Evolutionary conservation across 35 echinoderm and acorn worm genomes (phyloP), one percentile per base, ranked within the genome.

Genomic region (Heliocidaris tuberculata): DNA sequence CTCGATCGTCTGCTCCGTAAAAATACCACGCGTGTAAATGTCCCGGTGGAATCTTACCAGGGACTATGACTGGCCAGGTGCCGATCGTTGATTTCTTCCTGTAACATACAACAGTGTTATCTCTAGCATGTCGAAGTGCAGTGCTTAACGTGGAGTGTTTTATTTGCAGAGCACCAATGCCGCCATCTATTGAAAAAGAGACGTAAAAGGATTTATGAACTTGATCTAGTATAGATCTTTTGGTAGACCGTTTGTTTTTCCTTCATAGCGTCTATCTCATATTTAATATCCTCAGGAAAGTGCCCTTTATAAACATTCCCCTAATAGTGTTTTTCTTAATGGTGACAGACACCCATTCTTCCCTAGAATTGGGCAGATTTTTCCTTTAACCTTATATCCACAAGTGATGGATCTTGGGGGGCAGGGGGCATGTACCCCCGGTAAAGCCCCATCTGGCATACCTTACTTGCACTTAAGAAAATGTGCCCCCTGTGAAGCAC

Each of bases 131-230:
- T 78, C 65, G 65, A 78, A 78, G 27, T 78, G 19, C 65, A 27
- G 65, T 27, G 19, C 65, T 78, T 78, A 24, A 78, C 65, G 27
- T 78, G 21, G 65, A 78, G 65, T 78, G 65, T 78, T 78, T 78
- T 78, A 27, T 78, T 78, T 78, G 17, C 65, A 78, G 2, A 27
- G 19, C 27, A 78, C 65, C 27, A 27, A 78, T 78, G 65, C 19
- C 65, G 65, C 65, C 65, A 78, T 78, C 65, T 78, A 24, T 78
- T 78, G 65, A 78, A 78, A 78, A 78, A 78, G 65, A 78, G 65
- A 78, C 65, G 21, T 24, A 0, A 78, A 78, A 19, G 21, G 27
- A 6, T 4, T n/a, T 8, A 24, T 56, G 52, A 56, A 56, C 52
- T 56, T 56, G 52, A 56, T 56, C 52, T 56, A 56, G 52, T 13